These are phyloP conservation scores for Tychaedon coryphoeus DNA, from an alignment of 2,113 vertebrate species.

Conservation along the genomic window DNA sequence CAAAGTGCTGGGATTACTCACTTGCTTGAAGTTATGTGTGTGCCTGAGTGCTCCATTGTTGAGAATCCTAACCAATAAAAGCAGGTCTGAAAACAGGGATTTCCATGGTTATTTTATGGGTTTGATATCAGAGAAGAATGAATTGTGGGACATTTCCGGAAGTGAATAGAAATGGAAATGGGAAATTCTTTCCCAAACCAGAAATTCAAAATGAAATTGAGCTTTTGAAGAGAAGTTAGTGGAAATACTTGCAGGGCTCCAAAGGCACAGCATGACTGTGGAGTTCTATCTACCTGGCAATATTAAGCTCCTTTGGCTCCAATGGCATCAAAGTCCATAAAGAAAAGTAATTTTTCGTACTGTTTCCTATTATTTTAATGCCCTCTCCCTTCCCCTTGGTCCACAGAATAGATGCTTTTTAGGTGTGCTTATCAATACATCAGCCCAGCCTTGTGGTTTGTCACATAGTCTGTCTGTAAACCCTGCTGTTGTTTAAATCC, in stretches of 20 bases:
- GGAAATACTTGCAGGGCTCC: background rate
- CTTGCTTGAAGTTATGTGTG: background rate
- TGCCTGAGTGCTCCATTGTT: background rate
- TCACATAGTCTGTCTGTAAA: accelerated
- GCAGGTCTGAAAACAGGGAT: background rate
- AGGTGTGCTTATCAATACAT: background rate
- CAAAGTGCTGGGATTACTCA: slow-evolving; percentile 39
- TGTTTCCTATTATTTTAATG: background rate
- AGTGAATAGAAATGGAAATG: background rate
- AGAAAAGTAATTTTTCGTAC: background rate
- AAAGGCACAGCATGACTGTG: background rate
- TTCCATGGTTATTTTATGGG: background rate
- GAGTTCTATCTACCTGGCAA: background rate
- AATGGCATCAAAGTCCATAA: background rate
- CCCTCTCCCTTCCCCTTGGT: background rate
- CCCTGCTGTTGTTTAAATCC: background rate
- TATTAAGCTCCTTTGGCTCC: background rate
- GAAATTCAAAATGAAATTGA: background rate
- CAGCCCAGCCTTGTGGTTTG: background rate
- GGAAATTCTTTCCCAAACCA: background rate
- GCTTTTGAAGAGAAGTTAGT: background rate
- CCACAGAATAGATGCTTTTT: background rate
- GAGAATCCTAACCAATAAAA: background rate
- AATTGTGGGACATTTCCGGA: background rate
- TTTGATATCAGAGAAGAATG: background rate